These are phyloP conservation scores for Eupithecia exiguata DNA, from an alignment of 2,888 invertebrate genomes.

Conservation along the genomic window DNA sequence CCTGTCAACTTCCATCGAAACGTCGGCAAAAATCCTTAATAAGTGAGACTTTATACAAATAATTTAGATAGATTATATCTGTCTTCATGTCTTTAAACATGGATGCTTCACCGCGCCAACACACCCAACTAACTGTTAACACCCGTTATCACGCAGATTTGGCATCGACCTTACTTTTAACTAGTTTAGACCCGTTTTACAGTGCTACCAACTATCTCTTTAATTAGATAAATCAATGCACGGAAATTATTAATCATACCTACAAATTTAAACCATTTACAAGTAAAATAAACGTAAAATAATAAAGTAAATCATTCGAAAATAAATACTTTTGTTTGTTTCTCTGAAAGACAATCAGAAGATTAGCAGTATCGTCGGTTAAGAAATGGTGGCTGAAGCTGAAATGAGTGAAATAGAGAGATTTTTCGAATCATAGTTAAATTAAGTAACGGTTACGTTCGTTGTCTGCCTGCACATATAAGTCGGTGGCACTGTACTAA, in stretches of 20 bases:
- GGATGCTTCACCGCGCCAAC: constrained; percentile 13
- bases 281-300: not conserved
- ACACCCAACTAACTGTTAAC: constrained; percentile 36
- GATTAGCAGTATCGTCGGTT: not conserved
- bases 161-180: constrained; percentile 38
- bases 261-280: too few relatives aligned
- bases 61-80: not conserved
- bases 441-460: not conserved
- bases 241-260: not conserved
- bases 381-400: not conserved
- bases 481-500: not conserved
- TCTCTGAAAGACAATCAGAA: not conserved
- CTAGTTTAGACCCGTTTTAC: constrained; percentile 27
- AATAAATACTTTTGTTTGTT: too few relatives aligned
- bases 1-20: not conserved
- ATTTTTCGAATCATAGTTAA: not conserved
- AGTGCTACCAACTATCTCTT: not conserved
- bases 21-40: too few relatives aligned
- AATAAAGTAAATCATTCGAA: too few relatives aligned
- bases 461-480: not conserved
- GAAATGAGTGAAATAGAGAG: not conserved
- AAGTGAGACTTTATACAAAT: not conserved
- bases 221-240: not conserved
- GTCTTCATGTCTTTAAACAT: not conserved
- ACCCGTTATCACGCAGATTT: constrained; percentile 39